Evolutionary conservation across 1,140 invertebrate species (phyloP), one percentile per base, ranked within the genome.

Genomic region (Oryctes rhinoceros): DNA sequence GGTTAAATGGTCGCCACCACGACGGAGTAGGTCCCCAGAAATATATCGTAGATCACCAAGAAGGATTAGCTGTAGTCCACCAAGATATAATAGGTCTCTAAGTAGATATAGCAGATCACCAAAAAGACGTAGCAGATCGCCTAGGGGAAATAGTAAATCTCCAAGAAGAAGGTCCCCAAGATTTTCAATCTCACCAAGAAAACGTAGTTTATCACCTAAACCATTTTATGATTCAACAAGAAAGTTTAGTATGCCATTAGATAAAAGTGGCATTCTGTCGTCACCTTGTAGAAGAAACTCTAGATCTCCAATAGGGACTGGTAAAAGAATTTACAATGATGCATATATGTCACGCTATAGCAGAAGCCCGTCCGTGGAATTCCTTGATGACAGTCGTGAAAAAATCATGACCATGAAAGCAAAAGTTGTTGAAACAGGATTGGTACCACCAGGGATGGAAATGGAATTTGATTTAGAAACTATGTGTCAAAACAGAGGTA

Each of bases 331-430:
- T 5, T 18, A 59, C 18, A 59, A 59, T 59, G 10, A 15, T 0
- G n/a, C 11, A 4, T 3, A 59, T 3, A 3, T 59, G 18, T n/a
- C 15, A 10, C n/a, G 11, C 3, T n/a, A 15, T 18, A 59, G 53
- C 53, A 59, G 53, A 59, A 59, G 53, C 18, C 53, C 53, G 3
- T 59, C 53, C 7, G 53, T 59, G 53, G 53, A 59, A n/a, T 18
- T n/a, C 15, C n/a, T 59, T 4, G n/a, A 59, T 6, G 53, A 59
- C n/a, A 18, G 53, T 59, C 15, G 13, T 18, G 18, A 59, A 59
- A 59, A n/a, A 18, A 59, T 59, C n/a, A 59, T 59, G 53, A 59
- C 53, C 0, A 59, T 59, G 53, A 59, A 59, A 59, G 53, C 53
- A 7, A 59, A 59, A 18, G 53, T 59, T 4, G 53, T 59, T n/a